These are phyloP conservation scores for Ophioninae sp. DNA, from an alignment of 2,888 invertebrate genomes.

Conservation along the genomic window DNA sequence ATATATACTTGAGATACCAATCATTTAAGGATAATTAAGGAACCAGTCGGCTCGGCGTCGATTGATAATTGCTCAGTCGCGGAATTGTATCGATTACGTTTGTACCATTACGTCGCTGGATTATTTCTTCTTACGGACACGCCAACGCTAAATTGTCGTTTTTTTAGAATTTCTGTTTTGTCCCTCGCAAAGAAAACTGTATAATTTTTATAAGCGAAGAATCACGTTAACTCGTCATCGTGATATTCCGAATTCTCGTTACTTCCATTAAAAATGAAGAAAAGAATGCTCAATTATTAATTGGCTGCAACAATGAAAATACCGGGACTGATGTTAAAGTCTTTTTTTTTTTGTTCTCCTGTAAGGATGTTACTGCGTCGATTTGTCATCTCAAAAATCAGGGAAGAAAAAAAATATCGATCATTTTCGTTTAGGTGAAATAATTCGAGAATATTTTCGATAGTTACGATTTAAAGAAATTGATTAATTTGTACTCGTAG, in stretches of 20 bases:
- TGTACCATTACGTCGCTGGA: constrained; percentile 23
- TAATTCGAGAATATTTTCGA: too few species aligned
- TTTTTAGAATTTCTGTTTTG: background rate
- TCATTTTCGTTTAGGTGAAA: too few species aligned
- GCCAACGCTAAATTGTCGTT: background rate
- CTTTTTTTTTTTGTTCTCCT: background rate
- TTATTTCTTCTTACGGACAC: constrained; percentile 35
- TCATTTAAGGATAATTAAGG: constrained; percentile 32
- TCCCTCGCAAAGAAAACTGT: background rate
- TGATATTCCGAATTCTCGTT: constrained; percentile 11
- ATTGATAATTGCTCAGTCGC: constrained; percentile 31
- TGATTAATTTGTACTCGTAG: too few species aligned
- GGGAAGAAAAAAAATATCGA: too few species aligned
- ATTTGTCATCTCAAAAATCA: background rate
- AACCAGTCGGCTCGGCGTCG: constrained; percentile 27
- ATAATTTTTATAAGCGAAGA: constrained; percentile 7
- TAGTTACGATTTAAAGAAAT: too few species aligned
- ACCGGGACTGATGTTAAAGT: background rate
- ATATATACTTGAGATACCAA: constrained; percentile 49
- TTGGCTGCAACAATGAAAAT: constrained; percentile 10
- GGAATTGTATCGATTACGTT: constrained; percentile 54
- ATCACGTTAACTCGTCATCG: constrained; percentile 14
- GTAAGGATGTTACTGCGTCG: background rate
- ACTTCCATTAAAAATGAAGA: background rate
- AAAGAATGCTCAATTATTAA: background rate